phyloP scores from a whole-genome alignment of 1,140 invertebrate species.

The Drosophila insularis region DNA sequence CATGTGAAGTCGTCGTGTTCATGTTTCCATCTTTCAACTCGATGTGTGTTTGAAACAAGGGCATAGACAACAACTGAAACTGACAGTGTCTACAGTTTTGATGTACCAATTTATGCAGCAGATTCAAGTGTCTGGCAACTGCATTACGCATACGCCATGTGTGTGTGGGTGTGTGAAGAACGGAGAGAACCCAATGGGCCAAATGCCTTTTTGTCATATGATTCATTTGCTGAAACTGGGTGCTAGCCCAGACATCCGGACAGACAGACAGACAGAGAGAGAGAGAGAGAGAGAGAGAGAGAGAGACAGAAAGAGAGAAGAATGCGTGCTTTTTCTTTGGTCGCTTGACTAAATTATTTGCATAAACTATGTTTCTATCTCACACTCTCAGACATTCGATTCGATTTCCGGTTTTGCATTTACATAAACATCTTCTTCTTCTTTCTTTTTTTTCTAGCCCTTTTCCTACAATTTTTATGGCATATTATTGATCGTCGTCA shows the following conservation, averaged over 20 bases:
- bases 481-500: slow-evolving; percentile 68
- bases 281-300: background rate
- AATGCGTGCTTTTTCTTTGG: slow-evolving; percentile 4
- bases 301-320: slow-evolving; percentile 27
- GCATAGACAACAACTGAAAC: slow-evolving; percentile 44
- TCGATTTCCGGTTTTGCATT: slow-evolving; percentile 65
- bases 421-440: slow-evolving; percentile 73
- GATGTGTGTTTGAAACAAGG: slow-evolving; percentile 3
- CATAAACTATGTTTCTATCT: slow-evolving; percentile 48
- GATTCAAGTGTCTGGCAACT: slow-evolving; percentile 37
- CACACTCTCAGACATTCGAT: slow-evolving; percentile 71
- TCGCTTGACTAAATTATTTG: slow-evolving; percentile 56
- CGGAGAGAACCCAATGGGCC: slow-evolving; percentile 51
- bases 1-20: slow-evolving; percentile 17
- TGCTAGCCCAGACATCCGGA: background rate
- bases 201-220: slow-evolving; percentile 66
- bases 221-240: slow-evolving; percentile 54
- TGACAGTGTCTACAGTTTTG: slow-evolving; percentile 56
- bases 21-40: slow-evolving; percentile 17
- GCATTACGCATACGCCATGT: slow-evolving; percentile 54
- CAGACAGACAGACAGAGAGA: slow-evolving; percentile 13
- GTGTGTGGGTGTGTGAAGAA: background rate
- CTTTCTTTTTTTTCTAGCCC: background rate
- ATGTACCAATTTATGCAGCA: slow-evolving; percentile 45
- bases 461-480: background rate